These are phyloP conservation scores for Erynnis tages DNA, from an alignment of 2,888 invertebrate species.

Conservation along the genomic window DNA sequence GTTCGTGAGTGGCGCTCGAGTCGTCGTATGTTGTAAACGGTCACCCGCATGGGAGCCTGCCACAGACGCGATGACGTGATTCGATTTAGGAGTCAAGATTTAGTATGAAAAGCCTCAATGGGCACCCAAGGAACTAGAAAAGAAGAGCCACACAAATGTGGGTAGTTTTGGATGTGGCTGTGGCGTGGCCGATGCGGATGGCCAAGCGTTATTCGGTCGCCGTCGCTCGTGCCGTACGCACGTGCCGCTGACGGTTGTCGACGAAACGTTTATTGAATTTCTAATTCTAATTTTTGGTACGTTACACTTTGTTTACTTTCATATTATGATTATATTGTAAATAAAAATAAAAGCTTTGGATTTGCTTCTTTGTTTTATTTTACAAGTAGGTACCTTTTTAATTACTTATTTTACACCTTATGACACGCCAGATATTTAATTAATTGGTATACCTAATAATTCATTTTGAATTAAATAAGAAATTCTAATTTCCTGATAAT, in stretches of 20 bases:
- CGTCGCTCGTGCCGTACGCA: slow-evolving; percentile 24
- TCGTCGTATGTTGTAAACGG: slow-evolving; percentile 18
- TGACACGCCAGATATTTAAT: too few species aligned
- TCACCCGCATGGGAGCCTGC: slow-evolving; percentile 9
- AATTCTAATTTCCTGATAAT: too few species aligned
- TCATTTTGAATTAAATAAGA: too few species aligned
- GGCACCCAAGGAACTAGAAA: background rate
- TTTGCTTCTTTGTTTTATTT: slow-evolving; percentile 57
- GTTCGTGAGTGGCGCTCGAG: slow-evolving; percentile 28
- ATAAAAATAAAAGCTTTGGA: slow-evolving; percentile 81
- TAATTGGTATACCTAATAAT: too few species aligned
- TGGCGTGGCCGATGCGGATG: slow-evolving; percentile 18
- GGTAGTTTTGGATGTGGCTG: slow-evolving; percentile 2
- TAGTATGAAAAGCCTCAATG: background rate
- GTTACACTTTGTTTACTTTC: slow-evolving; percentile 80
- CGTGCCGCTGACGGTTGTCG: slow-evolving; percentile 40
- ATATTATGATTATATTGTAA: slow-evolving; percentile 76
- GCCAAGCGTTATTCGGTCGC: slow-evolving; percentile 21
- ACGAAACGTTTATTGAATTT: slow-evolving; percentile 55
- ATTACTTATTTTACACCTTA: background rate
- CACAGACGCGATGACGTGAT: background rate
- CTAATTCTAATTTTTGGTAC: slow-evolving; percentile 73
- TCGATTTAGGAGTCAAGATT: background rate
- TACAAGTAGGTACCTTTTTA: background rate
- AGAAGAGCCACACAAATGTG: too few species aligned